phyloP scores from a whole-genome alignment of 2,113 vertebrate genomes.

The Atlantisia rogersi region DNA sequence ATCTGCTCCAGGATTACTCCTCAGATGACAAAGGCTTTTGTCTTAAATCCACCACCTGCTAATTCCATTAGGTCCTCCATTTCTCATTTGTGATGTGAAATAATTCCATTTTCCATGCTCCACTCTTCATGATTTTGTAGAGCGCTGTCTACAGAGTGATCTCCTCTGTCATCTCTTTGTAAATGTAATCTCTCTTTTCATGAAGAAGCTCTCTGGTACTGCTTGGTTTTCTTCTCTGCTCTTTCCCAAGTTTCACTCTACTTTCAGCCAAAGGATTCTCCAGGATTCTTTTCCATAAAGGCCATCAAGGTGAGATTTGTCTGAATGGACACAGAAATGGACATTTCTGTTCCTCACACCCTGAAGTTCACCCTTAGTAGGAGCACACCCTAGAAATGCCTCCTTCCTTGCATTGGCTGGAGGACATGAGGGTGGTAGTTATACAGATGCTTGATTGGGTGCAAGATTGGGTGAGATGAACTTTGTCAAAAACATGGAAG shows the following conservation, averaged over 20 bases:
- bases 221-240: background rate
- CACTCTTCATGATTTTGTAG: background rate
- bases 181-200: background rate
- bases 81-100: slow-evolving; percentile 2
- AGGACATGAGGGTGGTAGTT: background rate
- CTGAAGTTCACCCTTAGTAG: background rate
- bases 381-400: background rate
- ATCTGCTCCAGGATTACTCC: background rate
- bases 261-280: background rate
- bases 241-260: background rate
- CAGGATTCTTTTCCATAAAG: background rate
- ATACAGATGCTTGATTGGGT: background rate
- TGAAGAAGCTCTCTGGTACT: background rate
- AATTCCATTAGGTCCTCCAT: background rate
- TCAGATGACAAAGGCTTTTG: background rate
- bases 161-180: background rate
- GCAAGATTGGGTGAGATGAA: background rate
- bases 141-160: background rate
- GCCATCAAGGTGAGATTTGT: background rate
- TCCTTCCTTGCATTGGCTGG: background rate
- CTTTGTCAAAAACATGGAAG: background rate
- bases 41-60: slow-evolving; percentile 7
- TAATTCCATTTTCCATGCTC: background rate
- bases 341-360: background rate
- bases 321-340: background rate